Evolutionary conservation across 2,888 invertebrate species (phyloP).

Genomic region (Holacanthella duospinosa): DNA sequence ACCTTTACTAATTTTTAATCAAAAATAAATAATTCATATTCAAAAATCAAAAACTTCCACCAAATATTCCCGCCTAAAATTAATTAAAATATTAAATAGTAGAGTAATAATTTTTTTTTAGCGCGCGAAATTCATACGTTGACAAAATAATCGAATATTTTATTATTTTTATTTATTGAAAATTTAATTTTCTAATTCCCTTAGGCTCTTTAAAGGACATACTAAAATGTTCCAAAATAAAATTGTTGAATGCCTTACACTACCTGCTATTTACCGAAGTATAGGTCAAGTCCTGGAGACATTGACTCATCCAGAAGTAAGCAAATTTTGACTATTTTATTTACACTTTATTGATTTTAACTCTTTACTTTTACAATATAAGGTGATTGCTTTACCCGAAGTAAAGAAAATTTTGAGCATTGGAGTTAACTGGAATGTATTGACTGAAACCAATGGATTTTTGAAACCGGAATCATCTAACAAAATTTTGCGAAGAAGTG

Average conservation of each 20-base stretch:
- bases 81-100: too few relatives aligned
- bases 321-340: background rate
- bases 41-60: too few relatives aligned
- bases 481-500: slow-evolving; percentile 9
- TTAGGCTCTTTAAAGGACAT: background rate
- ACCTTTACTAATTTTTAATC: too few relatives aligned
- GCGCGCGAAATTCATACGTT: too few relatives aligned
- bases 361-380: background rate
- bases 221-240: background rate
- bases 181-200: background rate
- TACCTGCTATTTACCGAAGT: slow-evolving; percentile 6
- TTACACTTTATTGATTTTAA: background rate
- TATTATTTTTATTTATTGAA: background rate
- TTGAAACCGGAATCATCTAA: background rate
- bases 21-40: too few relatives aligned
- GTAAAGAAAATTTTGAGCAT: slow-evolving; percentile 7
- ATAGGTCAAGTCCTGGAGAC: slow-evolving; percentile 10
- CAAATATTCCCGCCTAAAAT: too few relatives aligned
- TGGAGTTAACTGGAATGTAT: background rate
- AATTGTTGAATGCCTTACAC: background rate
- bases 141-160: background rate
- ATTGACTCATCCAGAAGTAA: slow-evolving; percentile 11
- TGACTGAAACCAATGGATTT: background rate
- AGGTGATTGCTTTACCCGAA: slow-evolving; percentile 11
- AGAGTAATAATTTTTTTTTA: too few relatives aligned